Conservation (phyloP, 1,140 invertebrate species). For the Acyrthosiphon pisum region DNA sequence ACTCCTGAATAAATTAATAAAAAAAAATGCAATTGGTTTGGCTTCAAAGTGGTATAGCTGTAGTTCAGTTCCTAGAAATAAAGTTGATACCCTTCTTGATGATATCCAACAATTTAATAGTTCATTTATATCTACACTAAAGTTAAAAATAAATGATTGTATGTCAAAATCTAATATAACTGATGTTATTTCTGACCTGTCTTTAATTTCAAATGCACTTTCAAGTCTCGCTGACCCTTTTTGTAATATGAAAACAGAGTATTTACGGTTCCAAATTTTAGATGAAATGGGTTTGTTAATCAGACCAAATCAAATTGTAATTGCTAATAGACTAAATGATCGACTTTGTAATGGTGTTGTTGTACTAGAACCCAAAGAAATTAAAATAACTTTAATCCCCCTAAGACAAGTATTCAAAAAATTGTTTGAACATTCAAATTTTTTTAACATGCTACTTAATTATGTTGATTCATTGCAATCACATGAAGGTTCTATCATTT, state of each 20-base stretch:
- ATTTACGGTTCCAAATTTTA: neutral
- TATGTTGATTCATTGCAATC: too few species aligned
- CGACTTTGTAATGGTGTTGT: neutral
- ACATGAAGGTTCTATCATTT: too few species aligned
- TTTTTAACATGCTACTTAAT: too few species aligned
- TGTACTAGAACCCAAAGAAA: neutral
- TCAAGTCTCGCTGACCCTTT: conserved; percentile 7
- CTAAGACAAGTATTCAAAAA: too few species aligned
- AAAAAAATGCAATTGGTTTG: neutral
- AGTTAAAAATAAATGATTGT: neutral
- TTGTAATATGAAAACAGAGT: neutral
- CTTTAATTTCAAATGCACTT: neutral
- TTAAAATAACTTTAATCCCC: neutral
- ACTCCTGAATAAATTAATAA: too few species aligned
- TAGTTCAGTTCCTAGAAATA: neutral
- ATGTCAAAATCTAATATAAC: neutral
- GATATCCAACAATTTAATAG: neutral
- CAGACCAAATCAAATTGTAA: neutral
- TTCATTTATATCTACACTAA: neutral
- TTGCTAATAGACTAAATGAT: neutral
- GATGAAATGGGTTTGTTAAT: neutral
- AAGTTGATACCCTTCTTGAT: neutral
- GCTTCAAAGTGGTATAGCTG: neutral
- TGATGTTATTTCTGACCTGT: neutral
- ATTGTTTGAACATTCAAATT: too few species aligned